Conservation (phyloP, 2,797 vertebrate species). For the Sitta carolinensis region DNA sequence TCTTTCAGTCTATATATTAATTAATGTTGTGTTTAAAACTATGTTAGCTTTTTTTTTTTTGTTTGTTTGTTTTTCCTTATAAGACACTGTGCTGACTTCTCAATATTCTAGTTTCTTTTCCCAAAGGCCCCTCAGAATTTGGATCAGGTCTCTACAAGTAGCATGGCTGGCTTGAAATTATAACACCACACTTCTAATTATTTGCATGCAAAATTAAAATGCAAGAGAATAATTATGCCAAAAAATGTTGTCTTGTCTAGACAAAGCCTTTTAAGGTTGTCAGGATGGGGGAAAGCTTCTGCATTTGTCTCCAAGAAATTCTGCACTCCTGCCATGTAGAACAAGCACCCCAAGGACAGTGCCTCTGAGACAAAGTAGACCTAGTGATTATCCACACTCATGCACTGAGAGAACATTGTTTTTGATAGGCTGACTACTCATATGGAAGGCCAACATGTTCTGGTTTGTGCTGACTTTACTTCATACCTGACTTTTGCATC, state of each 20-base stretch:
- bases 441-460: not conserved
- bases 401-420: not conserved
- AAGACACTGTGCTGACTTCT: not conserved
- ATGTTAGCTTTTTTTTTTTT: not conserved
- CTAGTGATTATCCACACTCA: not conserved
- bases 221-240: conserved; percentile 5
- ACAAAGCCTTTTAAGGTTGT: conserved; percentile 22
- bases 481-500: not conserved
- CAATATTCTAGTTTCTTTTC: not conserved
- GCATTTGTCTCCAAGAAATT: not conserved
- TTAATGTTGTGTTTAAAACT: not conserved
- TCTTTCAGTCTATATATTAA: not conserved
- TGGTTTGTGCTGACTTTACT: not conserved
- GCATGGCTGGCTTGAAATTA: not conserved
- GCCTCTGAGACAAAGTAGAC: not conserved
- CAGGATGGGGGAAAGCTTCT: not conserved
- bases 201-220: conserved; percentile 50
- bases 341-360: not conserved
- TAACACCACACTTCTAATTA: conserved; percentile 21
- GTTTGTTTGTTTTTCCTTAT: not conserved
- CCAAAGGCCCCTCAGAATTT: not conserved
- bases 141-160: conserved; percentile 43
- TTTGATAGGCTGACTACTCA: not conserved
- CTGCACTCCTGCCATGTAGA: not conserved
- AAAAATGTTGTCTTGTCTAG: conserved; percentile 49